Evolutionary conservation across 2,797 vertebrate species (phyloP).

Genomic region (Discoglossus pictus): DNA sequence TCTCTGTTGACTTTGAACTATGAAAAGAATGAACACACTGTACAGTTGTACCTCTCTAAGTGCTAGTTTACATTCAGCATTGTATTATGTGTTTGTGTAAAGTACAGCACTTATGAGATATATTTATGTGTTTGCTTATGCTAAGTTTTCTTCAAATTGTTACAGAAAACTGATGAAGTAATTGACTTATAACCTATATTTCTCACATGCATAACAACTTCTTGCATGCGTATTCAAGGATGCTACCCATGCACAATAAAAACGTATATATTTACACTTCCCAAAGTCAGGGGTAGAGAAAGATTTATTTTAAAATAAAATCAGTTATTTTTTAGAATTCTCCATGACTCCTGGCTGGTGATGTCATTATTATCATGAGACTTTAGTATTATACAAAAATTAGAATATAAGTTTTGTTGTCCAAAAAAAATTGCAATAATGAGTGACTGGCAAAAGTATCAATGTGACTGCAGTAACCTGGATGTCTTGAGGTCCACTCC

Average conservation of each 20-base stretch:
- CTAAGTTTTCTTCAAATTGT: conserved; percentile 7
- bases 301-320: too few species aligned
- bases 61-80: conserved; percentile 18
- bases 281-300: too few species aligned
- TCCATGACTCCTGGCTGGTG: too few species aligned
- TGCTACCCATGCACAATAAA: neutral
- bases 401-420: too few species aligned
- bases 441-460: too few species aligned
- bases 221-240: conserved; percentile 11
- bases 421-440: too few species aligned
- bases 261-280: too few species aligned
- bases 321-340: too few species aligned
- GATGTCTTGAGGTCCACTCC: too few species aligned
- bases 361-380: too few species aligned
- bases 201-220: neutral
- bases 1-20: conserved; percentile 28
- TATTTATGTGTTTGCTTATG: conserved; percentile 16
- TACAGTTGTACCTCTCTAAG: conserved; percentile 12
- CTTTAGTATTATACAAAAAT: too few species aligned
- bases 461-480: too few species aligned
- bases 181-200: conserved; percentile 3
- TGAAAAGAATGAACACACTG: conserved; percentile 5
- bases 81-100: conserved; percentile 17
- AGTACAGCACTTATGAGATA: conserved; percentile 6
- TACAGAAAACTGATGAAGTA: neutral